Evolutionary conservation across 2,888 invertebrate genomes (phyloP), one percentile per base, ranked within the genome.

Genomic region (Ametastegia equiseti): DNA sequence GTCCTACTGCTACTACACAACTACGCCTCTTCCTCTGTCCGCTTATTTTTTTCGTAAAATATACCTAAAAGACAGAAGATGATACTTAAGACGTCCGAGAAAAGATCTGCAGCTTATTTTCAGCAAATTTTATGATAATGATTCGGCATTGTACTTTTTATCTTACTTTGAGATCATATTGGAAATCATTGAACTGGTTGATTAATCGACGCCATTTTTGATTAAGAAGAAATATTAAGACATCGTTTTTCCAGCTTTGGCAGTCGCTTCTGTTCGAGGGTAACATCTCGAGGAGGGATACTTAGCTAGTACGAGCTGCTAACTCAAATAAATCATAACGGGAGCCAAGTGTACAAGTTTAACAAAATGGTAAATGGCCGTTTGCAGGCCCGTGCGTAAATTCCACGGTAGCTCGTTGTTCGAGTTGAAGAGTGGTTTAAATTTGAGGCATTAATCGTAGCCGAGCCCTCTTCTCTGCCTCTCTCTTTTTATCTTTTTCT

Each of bases 401-500:
- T 60, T 78, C 57, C 78, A 36, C 23, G n/a, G 75, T 15, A 50
- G 78, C 57, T 57, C 78, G 78, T 78, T 78, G 78, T 78, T 78
- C 78, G 78, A 63, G 78, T 78, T 78, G 78, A 78, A 78, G 78
- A 78, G 78, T 78, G 78, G 78, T 78, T 78, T 78, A 78, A 78
- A 78, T 78, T 78, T 78, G 60, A 78, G 42, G 78, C 78, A 78
- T 78, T 63, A 78, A 78, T 78, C 78, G 78, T 63, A 36, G 42
- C 54, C 57, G 75, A 57, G 54, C 78, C 45, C 78, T 57, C 60
- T 54, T 15, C 63, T 23, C 57, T 39, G 19, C 39, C 30, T 73
- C 50, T 42, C 69, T 11, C 69, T 45, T 54, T 30, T 15, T 15
- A 6, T 63, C 5, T n/a, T 27, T 63, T 33, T 23, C 30, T 23